phyloP scores from a whole-genome alignment of 2,113 vertebrate genomes.

The Dasyprocta punctata region DNA sequence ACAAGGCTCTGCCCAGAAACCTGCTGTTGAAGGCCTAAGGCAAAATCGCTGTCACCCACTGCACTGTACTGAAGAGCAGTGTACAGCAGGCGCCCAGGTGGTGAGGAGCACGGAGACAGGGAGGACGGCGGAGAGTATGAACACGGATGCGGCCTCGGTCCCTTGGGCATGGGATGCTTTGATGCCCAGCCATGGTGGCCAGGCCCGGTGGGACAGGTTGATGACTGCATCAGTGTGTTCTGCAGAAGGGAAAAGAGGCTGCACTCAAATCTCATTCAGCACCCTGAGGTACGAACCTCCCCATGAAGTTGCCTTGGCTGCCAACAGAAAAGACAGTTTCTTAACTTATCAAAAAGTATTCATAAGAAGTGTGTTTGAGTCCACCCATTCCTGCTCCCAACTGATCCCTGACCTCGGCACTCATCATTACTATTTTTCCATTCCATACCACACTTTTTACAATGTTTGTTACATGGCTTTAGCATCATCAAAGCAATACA shows the following conservation, averaged over 20 bases:
- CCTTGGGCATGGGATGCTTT: not conserved
- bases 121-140: not conserved
- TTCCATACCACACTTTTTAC: not conserved
- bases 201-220: not conserved
- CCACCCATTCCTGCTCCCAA: not conserved
- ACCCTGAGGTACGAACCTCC: not conserved
- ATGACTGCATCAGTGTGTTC: not conserved
- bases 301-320: not conserved
- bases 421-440: not conserved
- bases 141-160: not conserved
- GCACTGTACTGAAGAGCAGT: not conserved
- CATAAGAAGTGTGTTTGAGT: no score
- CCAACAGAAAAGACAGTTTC: not conserved
- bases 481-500: not conserved
- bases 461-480: not conserved
- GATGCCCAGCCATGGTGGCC: not conserved
- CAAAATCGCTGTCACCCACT: not conserved
- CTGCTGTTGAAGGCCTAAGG: not conserved
- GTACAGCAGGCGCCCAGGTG: not conserved
- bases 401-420: not conserved
- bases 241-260: not conserved
- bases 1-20: not conserved
- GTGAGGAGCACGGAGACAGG: not conserved
- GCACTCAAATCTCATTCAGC: accelerated
- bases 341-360: no score